Evolutionary conservation across 1,140 invertebrate genomes (phyloP).

Genomic region (Formica exsecta): DNA sequence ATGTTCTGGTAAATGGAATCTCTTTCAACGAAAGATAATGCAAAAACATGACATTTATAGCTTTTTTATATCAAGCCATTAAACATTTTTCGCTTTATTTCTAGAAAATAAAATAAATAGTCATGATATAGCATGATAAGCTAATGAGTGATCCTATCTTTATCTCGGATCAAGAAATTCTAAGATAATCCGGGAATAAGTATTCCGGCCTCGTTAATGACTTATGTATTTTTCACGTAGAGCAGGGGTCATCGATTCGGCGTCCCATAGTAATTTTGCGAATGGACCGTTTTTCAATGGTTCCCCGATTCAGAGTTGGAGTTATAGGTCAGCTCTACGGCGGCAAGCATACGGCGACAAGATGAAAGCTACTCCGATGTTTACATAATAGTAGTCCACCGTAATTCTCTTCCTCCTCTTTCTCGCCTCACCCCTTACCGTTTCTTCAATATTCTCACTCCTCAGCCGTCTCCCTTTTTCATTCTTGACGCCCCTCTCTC

Average conservation of each 20-base stretch:
- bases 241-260: background rate
- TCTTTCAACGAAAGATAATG: conserved; percentile 27
- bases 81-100: conserved; percentile 25
- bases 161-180: conserved; percentile 41
- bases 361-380: conserved; percentile 79
- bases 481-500: background rate
- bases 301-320: conserved; percentile 40
- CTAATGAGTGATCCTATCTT: conserved; percentile 26
- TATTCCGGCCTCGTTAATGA: conserved; percentile 28
- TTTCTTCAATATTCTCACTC: conserved; percentile 43
- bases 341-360: conserved; percentile 64
- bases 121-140: background rate
- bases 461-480: conserved; percentile 36
- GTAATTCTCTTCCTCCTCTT: conserved; percentile 60
- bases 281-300: conserved; percentile 61
- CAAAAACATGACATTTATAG: conserved; percentile 26
- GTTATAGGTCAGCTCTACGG: conserved; percentile 54
- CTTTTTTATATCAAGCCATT: conserved; percentile 32
- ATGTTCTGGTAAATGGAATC: background rate
- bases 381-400: conserved; percentile 80
- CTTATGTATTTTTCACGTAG: conserved; percentile 50
- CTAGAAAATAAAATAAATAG: conserved; percentile 25
- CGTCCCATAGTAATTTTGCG: conserved; percentile 71
- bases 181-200: conserved; percentile 28
- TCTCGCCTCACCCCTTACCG: background rate